Evolutionary conservation across 2,113 vertebrate genomes (phyloP).

Genomic region (Sebastes fasciatus): DNA sequence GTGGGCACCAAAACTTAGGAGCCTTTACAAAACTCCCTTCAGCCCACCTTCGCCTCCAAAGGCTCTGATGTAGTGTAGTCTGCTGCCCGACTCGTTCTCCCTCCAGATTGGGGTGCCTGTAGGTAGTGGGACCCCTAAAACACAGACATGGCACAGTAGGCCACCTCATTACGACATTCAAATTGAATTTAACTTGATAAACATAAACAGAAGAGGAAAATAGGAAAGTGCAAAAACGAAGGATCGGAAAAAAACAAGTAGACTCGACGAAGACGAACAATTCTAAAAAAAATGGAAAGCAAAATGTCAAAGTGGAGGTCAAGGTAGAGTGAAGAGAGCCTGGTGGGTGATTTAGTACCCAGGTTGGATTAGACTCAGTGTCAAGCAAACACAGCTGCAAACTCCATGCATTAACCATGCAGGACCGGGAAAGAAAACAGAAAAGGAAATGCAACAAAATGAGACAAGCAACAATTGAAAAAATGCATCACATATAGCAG

Average conservation of each 20-base stretch:
- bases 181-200: slow-evolving; percentile 30
- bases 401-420: slow-evolving; percentile 63
- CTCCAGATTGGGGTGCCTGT: slow-evolving; percentile 89
- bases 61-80: slow-evolving; percentile 89
- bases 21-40: slow-evolving; percentile 56
- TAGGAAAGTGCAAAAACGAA: slow-evolving; percentile 37
- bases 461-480: not conserved
- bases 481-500: not conserved
- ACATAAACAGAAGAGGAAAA: slow-evolving; percentile 42
- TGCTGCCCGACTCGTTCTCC: slow-evolving; percentile 93
- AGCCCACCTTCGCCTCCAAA: slow-evolving; percentile 95
- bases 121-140: slow-evolving; percentile 85
- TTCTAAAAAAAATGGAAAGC: slow-evolving; percentile 15
- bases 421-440: slow-evolving; percentile 19
- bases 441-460: slow-evolving; percentile 3
- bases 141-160: slow-evolving; percentile 80
- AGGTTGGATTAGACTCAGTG: slow-evolving; percentile 47
- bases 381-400: slow-evolving; percentile 57
- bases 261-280: not conserved
- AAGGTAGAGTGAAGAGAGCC: slow-evolving; percentile 28
- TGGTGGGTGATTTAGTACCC: slow-evolving; percentile 28
- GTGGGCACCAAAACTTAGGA: slow-evolving; percentile 60
- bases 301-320: slow-evolving; percentile 23
- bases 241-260: slow-evolving; percentile 14
- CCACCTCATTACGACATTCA: slow-evolving; percentile 70